Conservation (phyloP, 2,888 invertebrate species). For the Idaea dimidiata region DNA sequence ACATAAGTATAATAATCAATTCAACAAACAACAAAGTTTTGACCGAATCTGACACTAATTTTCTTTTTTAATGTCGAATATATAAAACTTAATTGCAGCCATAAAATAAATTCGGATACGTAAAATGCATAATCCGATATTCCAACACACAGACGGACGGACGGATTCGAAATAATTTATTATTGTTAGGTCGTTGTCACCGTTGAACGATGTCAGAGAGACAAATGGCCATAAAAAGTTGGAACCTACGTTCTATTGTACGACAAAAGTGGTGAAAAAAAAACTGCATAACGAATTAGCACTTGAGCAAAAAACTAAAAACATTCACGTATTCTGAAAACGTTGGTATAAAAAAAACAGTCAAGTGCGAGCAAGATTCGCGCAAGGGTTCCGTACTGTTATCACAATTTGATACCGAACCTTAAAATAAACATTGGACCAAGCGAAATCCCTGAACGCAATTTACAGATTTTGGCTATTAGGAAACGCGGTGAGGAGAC, state of each 20-base stretch:
- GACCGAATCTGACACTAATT: constrained; percentile 25
- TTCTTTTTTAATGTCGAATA: constrained; percentile 20
- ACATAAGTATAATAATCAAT: not conserved
- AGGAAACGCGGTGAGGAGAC: no score
- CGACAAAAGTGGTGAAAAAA: constrained; percentile 33
- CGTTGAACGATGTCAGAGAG: constrained; percentile 67
- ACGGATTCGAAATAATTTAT: constrained; percentile 55
- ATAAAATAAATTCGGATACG: constrained; percentile 25
- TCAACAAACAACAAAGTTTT: constrained; percentile 22
- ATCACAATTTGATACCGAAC: no score
- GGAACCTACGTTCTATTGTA: constrained; percentile 19
- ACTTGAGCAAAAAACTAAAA: not conserved
- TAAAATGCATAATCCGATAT: constrained; percentile 25
- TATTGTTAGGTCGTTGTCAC: constrained; percentile 71
- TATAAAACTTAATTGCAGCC: constrained; percentile 28
- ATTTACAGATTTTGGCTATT: no score
- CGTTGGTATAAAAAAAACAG: not conserved
- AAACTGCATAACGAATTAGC: constrained; percentile 41
- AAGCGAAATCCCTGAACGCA: no score
- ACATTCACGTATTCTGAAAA: not conserved
- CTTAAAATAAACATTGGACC: no score
- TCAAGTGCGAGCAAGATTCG: no score
- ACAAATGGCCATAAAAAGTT: constrained; percentile 58
- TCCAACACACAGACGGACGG: constrained; percentile 8
- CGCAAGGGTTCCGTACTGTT: no score